Conservation (phyloP, 2,113 vertebrate genomes). For the Limnothrissa miodon region DNA sequence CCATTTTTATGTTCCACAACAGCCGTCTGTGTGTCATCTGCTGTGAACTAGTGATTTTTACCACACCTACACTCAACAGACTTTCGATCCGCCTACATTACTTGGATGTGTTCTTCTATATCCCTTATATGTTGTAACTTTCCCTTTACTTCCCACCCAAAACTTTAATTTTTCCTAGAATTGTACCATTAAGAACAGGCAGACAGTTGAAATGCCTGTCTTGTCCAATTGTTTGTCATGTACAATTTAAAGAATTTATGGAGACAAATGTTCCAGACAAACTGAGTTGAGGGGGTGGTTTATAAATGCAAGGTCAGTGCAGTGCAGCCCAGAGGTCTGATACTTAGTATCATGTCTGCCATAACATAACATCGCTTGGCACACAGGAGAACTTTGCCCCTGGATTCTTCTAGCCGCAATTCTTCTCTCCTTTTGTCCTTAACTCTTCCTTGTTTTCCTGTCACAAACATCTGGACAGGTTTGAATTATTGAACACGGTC, state of each 20-base stretch:
- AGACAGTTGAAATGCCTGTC: neutral
- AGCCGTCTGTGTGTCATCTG: neutral
- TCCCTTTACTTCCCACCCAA: neutral
- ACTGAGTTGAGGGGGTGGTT: neutral
- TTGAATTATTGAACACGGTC: conserved; percentile 2
- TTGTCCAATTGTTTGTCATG: neutral
- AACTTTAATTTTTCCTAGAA: neutral
- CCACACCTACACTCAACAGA: conserved; percentile 2
- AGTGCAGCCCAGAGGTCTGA: neutral
- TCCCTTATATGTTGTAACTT: neutral
- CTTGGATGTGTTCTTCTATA: neutral
- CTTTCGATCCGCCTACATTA: neutral
- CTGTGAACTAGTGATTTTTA: neutral
- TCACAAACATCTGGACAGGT: conserved; percentile 8
- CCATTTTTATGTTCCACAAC: neutral
- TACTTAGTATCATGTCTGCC: neutral
- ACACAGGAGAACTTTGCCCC: too few species aligned
- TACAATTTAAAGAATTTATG: neutral
- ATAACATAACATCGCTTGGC: too few species aligned
- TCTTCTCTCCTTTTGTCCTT: neutral
- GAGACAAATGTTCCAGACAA: neutral
- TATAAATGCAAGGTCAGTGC: neutral
- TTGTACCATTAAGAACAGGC: neutral
- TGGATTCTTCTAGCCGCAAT: neutral
- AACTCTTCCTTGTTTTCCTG: neutral